Base-by-base conservation (phyloP, 2,113 vertebrate species). In the Antigone vipio region DNA sequence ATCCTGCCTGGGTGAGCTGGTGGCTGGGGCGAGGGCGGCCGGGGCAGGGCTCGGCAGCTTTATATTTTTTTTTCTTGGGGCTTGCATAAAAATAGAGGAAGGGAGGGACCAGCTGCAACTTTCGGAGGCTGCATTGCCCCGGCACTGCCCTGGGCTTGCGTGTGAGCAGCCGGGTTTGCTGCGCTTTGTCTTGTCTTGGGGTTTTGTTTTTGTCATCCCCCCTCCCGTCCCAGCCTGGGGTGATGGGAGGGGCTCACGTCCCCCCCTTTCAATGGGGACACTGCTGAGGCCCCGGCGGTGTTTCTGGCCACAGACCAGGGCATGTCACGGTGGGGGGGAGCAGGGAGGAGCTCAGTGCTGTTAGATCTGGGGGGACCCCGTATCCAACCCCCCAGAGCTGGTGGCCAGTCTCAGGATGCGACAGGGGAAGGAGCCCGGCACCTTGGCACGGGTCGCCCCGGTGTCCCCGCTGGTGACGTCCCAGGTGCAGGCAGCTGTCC, bases 51-150 rank as follows among this genome's bases (percentile, higher is more conserved):
- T 87, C 3, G 3, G 42, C 45, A 29, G 77, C 23, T 12, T 75
- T 26, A 5, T 68, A 1, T 32, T 20, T 82, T 60, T 53, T 53
- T 45, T 86, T 45, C 53, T 66, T 68, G 2, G 58, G 40, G 45
- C 62, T 96, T 89, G 83, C 93, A 69, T 88, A 94, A 96, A 97
- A 96, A 94, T 86, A 96, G 93, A 94, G 95, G 95, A 97, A 97
- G 93, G 92, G 93, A 96, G 95, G 89, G 67, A 88, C 93, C 91
- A 85, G 92, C 95, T 96, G 92, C 4, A 32, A 91, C 93, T 96
- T 95, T 97, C 95, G 9, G 92, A 93, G 60, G 86, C 59, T 68
- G 63, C 13, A 3, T 79, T 75, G 66, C 66, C 83, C 69, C 4
- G 9, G 64, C 7, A 7, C 44, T 71, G 80, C 85, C 71, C 53